Evolutionary conservation across 2,113 vertebrate genomes (phyloP).

Genomic region (Terrapene triunguis): DNA sequence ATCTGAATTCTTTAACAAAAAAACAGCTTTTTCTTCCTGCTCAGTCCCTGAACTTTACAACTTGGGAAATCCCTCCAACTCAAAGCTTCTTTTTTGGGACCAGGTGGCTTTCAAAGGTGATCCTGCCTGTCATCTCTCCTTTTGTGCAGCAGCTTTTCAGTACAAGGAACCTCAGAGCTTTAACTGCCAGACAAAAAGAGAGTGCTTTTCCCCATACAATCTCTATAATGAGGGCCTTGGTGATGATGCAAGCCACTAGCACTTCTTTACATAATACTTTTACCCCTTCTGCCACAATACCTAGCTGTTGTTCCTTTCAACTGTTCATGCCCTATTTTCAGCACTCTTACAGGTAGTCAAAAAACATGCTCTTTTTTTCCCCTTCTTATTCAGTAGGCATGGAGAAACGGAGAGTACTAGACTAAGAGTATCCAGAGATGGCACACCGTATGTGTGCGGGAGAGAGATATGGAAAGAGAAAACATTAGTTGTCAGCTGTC

Average conservation of each 20-base stretch:
- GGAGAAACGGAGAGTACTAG: background rate
- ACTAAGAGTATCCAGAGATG: constrained; percentile 21
- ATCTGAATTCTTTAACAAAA: background rate
- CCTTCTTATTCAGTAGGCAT: constrained; percentile 37
- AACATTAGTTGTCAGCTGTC: constrained; percentile 28
- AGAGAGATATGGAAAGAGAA: background rate
- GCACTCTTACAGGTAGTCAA: constrained; percentile 19
- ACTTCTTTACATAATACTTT: background rate
- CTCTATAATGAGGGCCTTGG: background rate
- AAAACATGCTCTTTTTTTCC: background rate
- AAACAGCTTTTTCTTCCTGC: background rate
- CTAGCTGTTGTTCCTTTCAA: background rate
- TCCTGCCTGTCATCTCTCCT: background rate
- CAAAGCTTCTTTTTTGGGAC: background rate
- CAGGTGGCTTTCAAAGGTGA: background rate
- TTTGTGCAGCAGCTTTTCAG: background rate
- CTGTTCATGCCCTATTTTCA: background rate
- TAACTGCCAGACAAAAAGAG: background rate
- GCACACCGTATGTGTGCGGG: background rate
- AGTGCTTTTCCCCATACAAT: background rate
- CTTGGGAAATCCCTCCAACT: background rate
- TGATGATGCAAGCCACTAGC: background rate
- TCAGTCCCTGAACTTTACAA: background rate
- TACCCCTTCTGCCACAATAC: background rate
- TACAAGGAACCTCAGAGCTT: background rate